Evolutionary conservation across 2,113 vertebrate species (phyloP), one percentile per base, ranked within the genome.

Genomic region (Oncorhynchus gorbuscha): DNA sequence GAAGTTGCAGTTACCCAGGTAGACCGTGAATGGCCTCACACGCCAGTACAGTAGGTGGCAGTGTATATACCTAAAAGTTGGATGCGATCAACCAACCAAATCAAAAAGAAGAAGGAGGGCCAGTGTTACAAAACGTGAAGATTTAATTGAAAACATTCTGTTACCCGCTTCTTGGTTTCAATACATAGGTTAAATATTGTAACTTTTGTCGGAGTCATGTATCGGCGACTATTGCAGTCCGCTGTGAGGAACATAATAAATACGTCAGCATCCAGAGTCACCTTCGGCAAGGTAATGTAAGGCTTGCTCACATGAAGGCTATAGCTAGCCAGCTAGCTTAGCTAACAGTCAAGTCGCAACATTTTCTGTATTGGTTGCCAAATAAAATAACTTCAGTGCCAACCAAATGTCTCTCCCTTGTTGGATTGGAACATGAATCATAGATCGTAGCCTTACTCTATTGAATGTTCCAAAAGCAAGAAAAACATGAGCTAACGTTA

Each of bases 211-310:
- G 75, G 78, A 90, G 87, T 67, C 86, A 94, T 93, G 93, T 93
- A 90, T 74, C 92, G 91, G 84, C 88, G 92, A 83, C 86, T 87
- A 78, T 78, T 94, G 83, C 92, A 90, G 81, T 88, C 83, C 4
- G 88, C 85, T 65, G 80, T 82, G 68, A 79, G 89, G 79, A 83
- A 45, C 71, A 20, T 87, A 16, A 0, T 76, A 3, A 86, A 6
- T 76, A 78, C 68, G 69, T 76, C 85, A 13, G 78, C 80, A 68
- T 70, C 76, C 79, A 81, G 86, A 72, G 76, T 81, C 75, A 76
- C 83, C 28, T n/a, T 35, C 74, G 76, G 74, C 49, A 87, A 93
- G 93, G 93, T 94, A 90, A 84, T 71, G 18, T 18, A 32, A 69
- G 68, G 5, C 77, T 81, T 48, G 59, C 13, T 48, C 18, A 55